A percentile compares a stretch with the other conserved stretches of the same genome.
Evolutionary conservation across 2,888 invertebrate genomes (phyloP).

Genomic region (Venustoraphidia nigricollis): DNA sequence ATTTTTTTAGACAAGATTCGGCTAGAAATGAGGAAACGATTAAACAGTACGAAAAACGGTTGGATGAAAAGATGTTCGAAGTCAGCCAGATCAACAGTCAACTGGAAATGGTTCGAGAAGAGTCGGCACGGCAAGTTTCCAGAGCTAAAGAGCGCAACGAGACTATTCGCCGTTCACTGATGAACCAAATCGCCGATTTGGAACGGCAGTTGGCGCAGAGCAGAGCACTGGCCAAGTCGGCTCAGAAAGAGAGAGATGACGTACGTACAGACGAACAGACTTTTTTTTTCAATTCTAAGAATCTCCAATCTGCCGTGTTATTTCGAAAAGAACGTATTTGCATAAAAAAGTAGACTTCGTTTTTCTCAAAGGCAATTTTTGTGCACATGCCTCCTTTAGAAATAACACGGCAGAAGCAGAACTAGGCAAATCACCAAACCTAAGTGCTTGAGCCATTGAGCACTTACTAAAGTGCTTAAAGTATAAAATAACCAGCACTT

Average conservation of each 20-base stretch:
- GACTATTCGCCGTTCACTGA: slow-evolving; percentile 42
- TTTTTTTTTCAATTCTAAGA: no score
- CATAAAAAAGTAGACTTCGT: no score
- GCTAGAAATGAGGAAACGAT: slow-evolving; percentile 41
- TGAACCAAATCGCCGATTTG: slow-evolving; percentile 47
- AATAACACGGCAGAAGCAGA: no score
- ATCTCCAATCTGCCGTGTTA: no score
- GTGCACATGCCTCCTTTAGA: no score
- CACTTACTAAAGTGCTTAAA: no score
- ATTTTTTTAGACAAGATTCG: slow-evolving; percentile 25
- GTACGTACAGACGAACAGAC: slow-evolving; percentile 14
- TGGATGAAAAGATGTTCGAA: slow-evolving; percentile 53
- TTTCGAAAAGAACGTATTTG: no score
- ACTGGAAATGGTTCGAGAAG: slow-evolving; percentile 48
- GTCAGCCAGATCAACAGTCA: slow-evolving; percentile 46
- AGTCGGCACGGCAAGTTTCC: slow-evolving; percentile 47
- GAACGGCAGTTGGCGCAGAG: slow-evolving; percentile 49
- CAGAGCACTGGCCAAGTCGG: slow-evolving; percentile 44
- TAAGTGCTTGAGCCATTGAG: no score
- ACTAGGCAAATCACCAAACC: no score
- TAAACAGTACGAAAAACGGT: slow-evolving; percentile 39
- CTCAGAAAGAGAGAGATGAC: slow-evolving; percentile 53
- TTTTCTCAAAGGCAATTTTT: no score
- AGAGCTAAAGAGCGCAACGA: slow-evolving; percentile 51
- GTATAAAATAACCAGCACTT: no score